A percentile compares a stretch with the other conserved stretches of the same genome.
Evolutionary conservation across 2,113 vertebrate species (phyloP).

Genomic region (Ovibos moschatus): DNA sequence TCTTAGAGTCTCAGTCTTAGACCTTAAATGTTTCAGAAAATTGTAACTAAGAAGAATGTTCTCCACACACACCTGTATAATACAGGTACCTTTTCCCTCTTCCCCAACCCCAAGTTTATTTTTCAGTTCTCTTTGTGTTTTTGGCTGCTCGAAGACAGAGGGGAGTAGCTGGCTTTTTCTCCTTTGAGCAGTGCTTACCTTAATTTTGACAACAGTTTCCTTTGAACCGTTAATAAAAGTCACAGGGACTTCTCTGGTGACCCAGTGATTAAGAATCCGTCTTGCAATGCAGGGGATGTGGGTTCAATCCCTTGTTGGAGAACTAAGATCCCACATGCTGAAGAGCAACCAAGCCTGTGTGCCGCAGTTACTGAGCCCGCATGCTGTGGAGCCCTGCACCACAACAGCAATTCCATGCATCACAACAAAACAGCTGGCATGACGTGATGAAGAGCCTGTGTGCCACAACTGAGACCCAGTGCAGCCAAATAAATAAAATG

Average conservation of each 20-base stretch:
- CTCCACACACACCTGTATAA: conserved; percentile 5
- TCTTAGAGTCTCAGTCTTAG: neutral
- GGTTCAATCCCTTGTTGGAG: neutral
- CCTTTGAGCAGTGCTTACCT: neutral
- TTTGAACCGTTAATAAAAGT: neutral
- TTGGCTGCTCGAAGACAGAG: neutral
- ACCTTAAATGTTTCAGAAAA: conserved; percentile 28
- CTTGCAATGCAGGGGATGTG: neutral
- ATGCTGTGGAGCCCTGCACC: neutral
- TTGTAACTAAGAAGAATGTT: neutral
- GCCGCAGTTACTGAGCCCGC: neutral
- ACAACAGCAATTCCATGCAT: neutral
- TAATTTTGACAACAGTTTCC: neutral
- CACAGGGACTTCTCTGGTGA: neutral
- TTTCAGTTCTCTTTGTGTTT: neutral
- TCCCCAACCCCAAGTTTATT: neutral
- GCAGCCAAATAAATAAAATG: neutral
- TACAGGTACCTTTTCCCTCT: neutral
- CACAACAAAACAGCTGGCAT: neutral
- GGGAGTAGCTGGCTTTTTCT: neutral
- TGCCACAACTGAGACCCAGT: neutral
- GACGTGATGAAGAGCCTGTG: neutral
- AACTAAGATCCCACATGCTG: neutral
- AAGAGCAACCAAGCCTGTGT: neutral
- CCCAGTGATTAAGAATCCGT: neutral